Evolutionary conservation across 53 echinoderm and acorn worm genomes (phyloP), one percentile per base, ranked within the genome.

Genomic region (Patiria pectinifera): DNA sequence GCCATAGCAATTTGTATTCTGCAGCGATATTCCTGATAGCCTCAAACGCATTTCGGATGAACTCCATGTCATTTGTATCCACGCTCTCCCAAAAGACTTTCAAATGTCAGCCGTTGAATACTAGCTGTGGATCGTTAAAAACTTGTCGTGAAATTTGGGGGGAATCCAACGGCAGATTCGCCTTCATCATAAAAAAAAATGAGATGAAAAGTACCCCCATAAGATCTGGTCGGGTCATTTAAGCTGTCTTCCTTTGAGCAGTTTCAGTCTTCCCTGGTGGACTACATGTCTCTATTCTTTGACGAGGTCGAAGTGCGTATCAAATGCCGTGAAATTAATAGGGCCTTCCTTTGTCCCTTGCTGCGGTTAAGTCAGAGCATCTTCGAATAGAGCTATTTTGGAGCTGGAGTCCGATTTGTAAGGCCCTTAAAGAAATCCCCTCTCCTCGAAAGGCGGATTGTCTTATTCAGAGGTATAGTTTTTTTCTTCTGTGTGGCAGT

Each of bases 291-390:
- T 48, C 48, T 66, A 43, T 70, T 70, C 69, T 85, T 3, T 69
- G 44, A 62, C 66, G 63, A 16, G 18, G 71, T 53, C 45, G 75
- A 74, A 35, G 46, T 44, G 66, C 21, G 44, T 87, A 76, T 87
- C 87, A 59, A 76, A 87, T 45, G 19, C 77, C 87, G 44, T 87
- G 87, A 87, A 87, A 87, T 87, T 62, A 87, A 87, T 87, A 78
- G 87, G 58, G 76, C 15, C 62, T 59, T 76, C 77, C 43, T 61
- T 87, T 87, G 87, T 87, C 58, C 77, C 8, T 23, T 71, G 18
- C 45, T 23, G 62, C 78, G 87, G 62, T 8, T 35, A 75, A 61
- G 60, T 61, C 77, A 77, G 71, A 72, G 76, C 43, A 24, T 45
- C 16, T 77, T 14, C 58, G 26, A 87, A 63, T 6, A 15, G 66